Evolutionary conservation across 2,888 invertebrate genomes (phyloP).

Genomic region (Brachypalpus laphriformis): DNA sequence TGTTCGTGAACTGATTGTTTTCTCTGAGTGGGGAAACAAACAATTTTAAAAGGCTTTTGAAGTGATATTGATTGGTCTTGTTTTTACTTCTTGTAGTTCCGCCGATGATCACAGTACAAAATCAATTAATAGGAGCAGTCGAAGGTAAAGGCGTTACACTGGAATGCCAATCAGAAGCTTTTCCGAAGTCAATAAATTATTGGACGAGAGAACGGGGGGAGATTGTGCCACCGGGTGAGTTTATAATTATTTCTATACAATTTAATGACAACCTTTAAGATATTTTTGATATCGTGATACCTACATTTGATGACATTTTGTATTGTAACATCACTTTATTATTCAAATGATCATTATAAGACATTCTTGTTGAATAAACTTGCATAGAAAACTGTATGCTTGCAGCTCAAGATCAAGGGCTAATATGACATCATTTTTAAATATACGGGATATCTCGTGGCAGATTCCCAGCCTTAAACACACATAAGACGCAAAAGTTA

Average conservation of each 20-base stretch:
- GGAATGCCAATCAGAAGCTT: conserved; percentile 93
- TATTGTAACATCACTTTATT: no score
- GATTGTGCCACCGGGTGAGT: conserved; percentile 90
- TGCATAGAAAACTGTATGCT: no score
- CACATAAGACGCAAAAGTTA: no score
- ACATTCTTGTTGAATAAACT: no score
- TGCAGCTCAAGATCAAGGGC: no score
- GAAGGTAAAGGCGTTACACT: conserved; percentile 89
- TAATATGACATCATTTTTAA: no score
- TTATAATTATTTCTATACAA: neutral
- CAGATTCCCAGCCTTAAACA: no score
- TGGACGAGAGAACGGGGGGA: conserved; percentile 90
- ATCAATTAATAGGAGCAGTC: conserved; percentile 92
- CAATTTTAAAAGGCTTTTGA: neutral
- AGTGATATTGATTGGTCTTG: conserved; percentile 2
- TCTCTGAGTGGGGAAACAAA: neutral
- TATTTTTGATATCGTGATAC: no score
- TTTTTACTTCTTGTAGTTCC: conserved; percentile 85
- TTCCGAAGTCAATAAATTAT: conserved; percentile 93
- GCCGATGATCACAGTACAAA: conserved; percentile 92
- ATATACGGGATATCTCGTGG: no score
- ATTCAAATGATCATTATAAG: no score
- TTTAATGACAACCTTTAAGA: neutral
- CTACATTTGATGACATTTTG: no score
- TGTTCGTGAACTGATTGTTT: neutral